Evolutionary conservation across 2,113 vertebrate genomes (phyloP), one percentile per base, ranked within the genome.

Genomic region (Vireo altiloquus): DNA sequence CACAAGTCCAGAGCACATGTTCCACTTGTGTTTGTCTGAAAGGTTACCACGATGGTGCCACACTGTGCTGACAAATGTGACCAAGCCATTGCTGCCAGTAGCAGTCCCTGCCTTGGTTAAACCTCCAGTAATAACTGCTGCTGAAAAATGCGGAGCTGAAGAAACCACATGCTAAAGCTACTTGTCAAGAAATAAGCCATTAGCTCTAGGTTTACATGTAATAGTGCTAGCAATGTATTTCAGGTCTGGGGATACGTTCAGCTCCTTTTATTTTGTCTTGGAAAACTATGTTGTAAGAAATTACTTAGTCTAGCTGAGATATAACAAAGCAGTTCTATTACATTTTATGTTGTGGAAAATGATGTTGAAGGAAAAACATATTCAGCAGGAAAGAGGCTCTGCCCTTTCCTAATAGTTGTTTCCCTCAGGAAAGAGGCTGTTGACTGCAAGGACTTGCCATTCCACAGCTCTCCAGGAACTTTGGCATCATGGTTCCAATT

Each of bases 331-430:
- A 70, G 11, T 60, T 82, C 61, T 91, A 40, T 71, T 86, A 46
- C 47, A 92, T 70, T 90, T 93, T 92, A 69, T 87, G 39, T 75
- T 90, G 76, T 33, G 27, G 68, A 86, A 96, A 94, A 94, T 80
- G 30, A 78, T 46, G 24, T 37, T 77, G 78, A 85, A 53, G 33
- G 81, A 87, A 82, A 80, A 94, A 87, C 4, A 50, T 72, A 46
- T 30, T 76, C 53, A 31, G 50, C 28, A 56, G 42, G 49, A 77
- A 82, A 69, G 22, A 63, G 19, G 6, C 24, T 75, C 37, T 84
- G 47, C 50, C n/a, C 22, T 76, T 79, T 88, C 24, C 40, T 71
- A 60, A 42, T 40, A 33, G 13, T 30, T 70, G 7, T 74, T 27
- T 87, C 39, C 31, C 47, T 83, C 49, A 64, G 57, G 39, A 82